Base-by-base conservation (phyloP, 2,888 invertebrate species). In the Litoditis marina region DNA sequence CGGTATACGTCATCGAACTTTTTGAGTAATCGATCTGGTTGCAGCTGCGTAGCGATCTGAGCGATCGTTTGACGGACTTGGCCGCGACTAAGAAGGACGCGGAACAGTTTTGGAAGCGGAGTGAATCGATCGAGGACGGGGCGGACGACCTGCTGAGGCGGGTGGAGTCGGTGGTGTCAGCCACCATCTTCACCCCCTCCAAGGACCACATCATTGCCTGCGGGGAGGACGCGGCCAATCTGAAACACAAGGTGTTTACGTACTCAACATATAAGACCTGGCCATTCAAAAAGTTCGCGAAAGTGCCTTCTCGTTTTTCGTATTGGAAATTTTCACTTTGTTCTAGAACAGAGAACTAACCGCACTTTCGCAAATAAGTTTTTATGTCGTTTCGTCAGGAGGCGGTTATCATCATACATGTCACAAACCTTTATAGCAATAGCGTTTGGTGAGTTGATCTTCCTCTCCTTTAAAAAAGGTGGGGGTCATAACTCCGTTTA, bases 41-140 rank as follows among this genome's bases (percentile, higher is more conserved):
- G 31, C 32, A 70, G 70, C 52, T 69, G 8, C 62, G 68, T 25
- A 54, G 71, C 31, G 66, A 69, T 19, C 61, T 74, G 13, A 49
- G 32, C 39, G 70, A 66, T 19, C 65, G 58, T 55, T 68, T 51
- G 28, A 55, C 28, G 51, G 65, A 47, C 30, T 65, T 54, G 28
- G 72, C 63, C 61, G 68, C 67, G 65, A 52, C 55, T 28, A 50
- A 51, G 39, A 44, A 31, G 42, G 64, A 74, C 27, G 60, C 81
- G 31, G 63, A 71, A 22, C 57, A 60, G 13, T 82, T 84, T 68
- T 76, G 79, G 68, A 69, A 71, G 1, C 79, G 81, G 47, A 64
- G 83, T 4, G 80, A 80, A 8, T 76, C 78, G 47, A 68, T 84
- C 55, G 75, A 77, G 51, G 56, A 62, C 4, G 82, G 82, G 81